Evolutionary conservation across 1,140 invertebrate genomes (phyloP).

Genomic region (Tetramorium simillimum): DNA sequence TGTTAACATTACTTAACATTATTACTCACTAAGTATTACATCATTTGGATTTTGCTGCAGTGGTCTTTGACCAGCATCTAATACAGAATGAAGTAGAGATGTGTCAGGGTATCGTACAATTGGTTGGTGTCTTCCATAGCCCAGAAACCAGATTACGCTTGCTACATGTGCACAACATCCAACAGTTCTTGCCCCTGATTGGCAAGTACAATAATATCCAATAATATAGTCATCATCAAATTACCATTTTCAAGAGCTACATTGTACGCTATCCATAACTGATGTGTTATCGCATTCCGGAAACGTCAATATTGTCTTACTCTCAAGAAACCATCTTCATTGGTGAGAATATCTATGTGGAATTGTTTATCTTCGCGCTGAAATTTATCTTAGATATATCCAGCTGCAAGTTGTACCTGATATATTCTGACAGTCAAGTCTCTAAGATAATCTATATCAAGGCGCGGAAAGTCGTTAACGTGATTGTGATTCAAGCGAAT

Average conservation of each 20-base stretch:
- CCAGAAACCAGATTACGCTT: conserved; percentile 9
- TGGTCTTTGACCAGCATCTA: background rate
- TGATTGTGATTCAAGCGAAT: background rate
- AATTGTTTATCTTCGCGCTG: background rate
- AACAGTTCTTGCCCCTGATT: conserved; percentile 23
- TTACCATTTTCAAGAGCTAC: background rate
- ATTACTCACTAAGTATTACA: background rate
- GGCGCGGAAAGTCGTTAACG: background rate
- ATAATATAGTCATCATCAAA: background rate
- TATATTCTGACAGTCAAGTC: conserved; percentile 9
- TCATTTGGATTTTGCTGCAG: background rate
- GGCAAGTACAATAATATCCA: background rate
- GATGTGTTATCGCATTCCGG: conserved; percentile 20
- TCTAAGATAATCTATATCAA: conserved; percentile 22
- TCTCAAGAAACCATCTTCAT: conserved; percentile 29
- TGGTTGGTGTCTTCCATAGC: background rate
- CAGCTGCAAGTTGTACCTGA: conserved; percentile 6
- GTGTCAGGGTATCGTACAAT: background rate
- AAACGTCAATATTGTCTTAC: conserved; percentile 3
- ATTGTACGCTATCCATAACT: conserved; percentile 7
- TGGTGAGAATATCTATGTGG: conserved; percentile 3
- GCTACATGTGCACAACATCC: conserved; percentile 14
- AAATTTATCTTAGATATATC: conserved; percentile 21
- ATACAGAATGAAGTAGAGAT: conserved; percentile 10
- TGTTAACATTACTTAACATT: background rate